Conservation (phyloP, 2,113 vertebrate species). For the Pteruthius melanotis region DNA sequence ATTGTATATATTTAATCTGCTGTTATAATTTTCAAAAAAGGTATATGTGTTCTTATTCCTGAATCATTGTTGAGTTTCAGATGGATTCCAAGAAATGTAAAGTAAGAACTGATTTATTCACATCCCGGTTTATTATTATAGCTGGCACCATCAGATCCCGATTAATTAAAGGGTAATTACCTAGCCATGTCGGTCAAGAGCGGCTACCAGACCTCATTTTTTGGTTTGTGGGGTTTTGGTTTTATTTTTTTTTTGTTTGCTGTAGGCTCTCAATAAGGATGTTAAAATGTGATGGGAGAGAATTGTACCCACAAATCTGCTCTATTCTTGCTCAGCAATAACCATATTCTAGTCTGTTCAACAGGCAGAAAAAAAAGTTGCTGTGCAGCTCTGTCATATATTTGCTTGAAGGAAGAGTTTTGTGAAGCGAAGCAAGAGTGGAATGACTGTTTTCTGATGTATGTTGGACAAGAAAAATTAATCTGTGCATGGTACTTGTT, state of each 20-base stretch:
- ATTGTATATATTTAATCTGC: neutral
- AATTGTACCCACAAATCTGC: neutral
- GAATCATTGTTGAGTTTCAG: neutral
- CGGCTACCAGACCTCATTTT: neutral
- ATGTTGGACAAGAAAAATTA: conserved; percentile 56
- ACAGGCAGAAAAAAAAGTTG: neutral
- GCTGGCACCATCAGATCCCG: neutral
- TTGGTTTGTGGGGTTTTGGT: neutral
- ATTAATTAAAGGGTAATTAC: neutral
- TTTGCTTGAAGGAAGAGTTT: neutral
- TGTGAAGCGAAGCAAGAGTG: neutral
- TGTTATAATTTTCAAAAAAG: neutral
- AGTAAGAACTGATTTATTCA: neutral
- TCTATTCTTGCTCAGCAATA: neutral
- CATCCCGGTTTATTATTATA: neutral
- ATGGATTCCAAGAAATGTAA: neutral
- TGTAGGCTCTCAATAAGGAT: neutral
- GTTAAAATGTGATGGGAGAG: neutral
- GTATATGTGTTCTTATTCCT: neutral
- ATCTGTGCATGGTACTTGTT: conserved; percentile 25
- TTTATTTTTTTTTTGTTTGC: neutral
- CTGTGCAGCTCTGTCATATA: neutral
- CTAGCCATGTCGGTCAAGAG: neutral
- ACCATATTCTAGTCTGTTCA: neutral
- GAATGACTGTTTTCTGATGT: conserved; percentile 14